Evolutionary conservation across 2,113 vertebrate species (phyloP), one percentile per base, ranked within the genome.

Genomic region (Eublepharis macularius): DNA sequence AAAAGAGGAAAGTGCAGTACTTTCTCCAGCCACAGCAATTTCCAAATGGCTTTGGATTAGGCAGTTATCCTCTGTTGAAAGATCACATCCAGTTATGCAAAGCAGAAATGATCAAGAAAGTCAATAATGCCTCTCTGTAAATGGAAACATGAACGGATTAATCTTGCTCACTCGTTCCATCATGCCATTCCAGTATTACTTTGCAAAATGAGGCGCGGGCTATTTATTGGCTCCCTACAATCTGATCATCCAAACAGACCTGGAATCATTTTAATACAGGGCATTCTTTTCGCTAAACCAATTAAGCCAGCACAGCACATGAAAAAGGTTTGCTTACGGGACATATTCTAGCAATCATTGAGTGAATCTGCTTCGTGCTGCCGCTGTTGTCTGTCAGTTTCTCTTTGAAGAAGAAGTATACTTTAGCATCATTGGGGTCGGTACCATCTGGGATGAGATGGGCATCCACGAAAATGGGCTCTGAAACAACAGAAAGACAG

Each of bases 391-490:
- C 99, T 0, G 97, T 98, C 51, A 99, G 92, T 88, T 97, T 97
- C 91, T 99, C 99, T 39, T 98, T 98, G 95, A 99, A 97, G 95
- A 99, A 99, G 90, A 99, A 99, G 89, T 99, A 99, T 32, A 99
- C 93, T 88, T 99, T 99, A 86, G 98, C 96, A 87, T 99, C 98
- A 4, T 98, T 99, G 45, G 98, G 97, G 91, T 99, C 98, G 1
- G 97, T 98, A 73, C 99, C 99, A 49, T 99, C 98, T 39, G 98
- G 98, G 86, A 99, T 98, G 88, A 99, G 95, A 84, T 99, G 98
- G 78, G 98, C 98, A 86, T 98, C 98, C 54, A 99, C 97, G 95
- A 99, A 99, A 94, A 98, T 96, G 1, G 98, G 98, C 90, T 99
- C 98, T 99, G 87, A 47, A 95, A 95, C 49, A 80, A 93, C 80